These are phyloP conservation scores for Agrilus mali DNA, from an alignment of 2,888 invertebrate genomes.

Conservation along the genomic window DNA sequence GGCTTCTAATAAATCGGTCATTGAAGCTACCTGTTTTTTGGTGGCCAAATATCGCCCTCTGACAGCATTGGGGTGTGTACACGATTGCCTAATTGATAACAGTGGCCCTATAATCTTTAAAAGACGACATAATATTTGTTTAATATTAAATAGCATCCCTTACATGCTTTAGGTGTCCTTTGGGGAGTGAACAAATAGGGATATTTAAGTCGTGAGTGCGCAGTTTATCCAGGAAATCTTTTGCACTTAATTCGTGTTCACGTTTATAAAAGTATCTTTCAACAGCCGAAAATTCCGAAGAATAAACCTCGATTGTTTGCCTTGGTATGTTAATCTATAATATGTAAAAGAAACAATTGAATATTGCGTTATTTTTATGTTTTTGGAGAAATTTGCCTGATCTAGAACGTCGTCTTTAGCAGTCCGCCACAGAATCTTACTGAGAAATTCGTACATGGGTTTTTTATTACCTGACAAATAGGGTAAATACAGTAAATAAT, in stretches of 20 bases:
- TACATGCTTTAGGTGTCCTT: slow-evolving; percentile 31
- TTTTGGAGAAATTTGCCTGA: slow-evolving; percentile 30
- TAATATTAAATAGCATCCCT: background rate
- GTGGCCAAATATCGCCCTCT: slow-evolving; percentile 40
- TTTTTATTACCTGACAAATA: slow-evolving; percentile 34
- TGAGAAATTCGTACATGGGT: slow-evolving; percentile 39
- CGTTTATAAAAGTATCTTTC: slow-evolving; percentile 62
- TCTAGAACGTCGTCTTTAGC: slow-evolving; percentile 51
- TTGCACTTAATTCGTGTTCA: slow-evolving; percentile 41
- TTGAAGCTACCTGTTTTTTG: slow-evolving; percentile 42
- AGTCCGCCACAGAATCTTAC: slow-evolving; percentile 54
- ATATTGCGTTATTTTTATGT: background rate
- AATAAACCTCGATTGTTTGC: slow-evolving; percentile 45
- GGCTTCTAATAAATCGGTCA: slow-evolving; percentile 52
- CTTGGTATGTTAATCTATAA: slow-evolving; percentile 51
- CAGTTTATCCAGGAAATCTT: slow-evolving; percentile 36
- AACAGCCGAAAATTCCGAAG: slow-evolving; percentile 53
- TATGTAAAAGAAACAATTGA: slow-evolving; percentile 12
- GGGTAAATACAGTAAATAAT: slow-evolving; percentile 37
- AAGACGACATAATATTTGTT: background rate
- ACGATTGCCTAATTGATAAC: slow-evolving; percentile 53
- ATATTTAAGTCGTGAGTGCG: slow-evolving; percentile 32
- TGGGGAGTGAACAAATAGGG: slow-evolving; percentile 36
- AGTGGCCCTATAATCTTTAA: slow-evolving; percentile 49
- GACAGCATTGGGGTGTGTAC: slow-evolving; percentile 54